Percentiles rank a stretch among this genome's conserved stretches.
Evolutionary conservation across 2,888 invertebrate genomes (phyloP).

Genomic region (Crepidodera aurea): DNA sequence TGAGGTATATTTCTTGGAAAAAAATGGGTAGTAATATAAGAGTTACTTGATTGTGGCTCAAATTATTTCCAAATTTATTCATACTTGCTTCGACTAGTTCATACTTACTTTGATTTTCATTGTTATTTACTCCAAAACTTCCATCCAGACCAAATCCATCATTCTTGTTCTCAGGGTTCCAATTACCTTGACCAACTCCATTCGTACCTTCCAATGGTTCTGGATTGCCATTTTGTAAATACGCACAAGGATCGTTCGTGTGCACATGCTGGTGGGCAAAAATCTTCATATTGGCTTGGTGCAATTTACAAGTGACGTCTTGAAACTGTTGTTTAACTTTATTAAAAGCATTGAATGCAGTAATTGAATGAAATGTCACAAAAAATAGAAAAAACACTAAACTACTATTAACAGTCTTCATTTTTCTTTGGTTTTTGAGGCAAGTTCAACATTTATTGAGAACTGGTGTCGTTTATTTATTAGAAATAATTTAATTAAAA

Average conservation of each 20-base stretch:
- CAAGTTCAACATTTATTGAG: neutral
- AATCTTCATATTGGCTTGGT: neutral
- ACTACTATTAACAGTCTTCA: neutral
- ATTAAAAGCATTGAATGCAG: neutral
- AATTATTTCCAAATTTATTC: too few relatives aligned
- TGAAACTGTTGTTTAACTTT: neutral
- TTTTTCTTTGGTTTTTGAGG: neutral
- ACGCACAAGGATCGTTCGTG: neutral
- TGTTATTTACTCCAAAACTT: too few relatives aligned
- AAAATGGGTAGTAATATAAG: too few relatives aligned
- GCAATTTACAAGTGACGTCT: neutral
- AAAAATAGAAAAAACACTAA: neutral
- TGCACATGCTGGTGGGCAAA: neutral
- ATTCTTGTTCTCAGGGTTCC: neutral
- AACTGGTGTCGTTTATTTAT: neutral
- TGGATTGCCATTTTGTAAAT: neutral
- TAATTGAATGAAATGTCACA: neutral
- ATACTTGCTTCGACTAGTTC: too few relatives aligned
- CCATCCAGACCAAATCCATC: neutral
- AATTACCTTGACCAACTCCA: neutral
- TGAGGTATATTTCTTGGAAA: too few relatives aligned
- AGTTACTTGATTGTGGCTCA: too few relatives aligned
- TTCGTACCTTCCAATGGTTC: too few relatives aligned
- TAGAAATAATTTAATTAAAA: neutral
- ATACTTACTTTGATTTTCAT: too few relatives aligned